A percentile compares a stretch with the other conserved stretches of the same genome.
These are phyloP conservation scores for Trissolcus basalis DNA, from an alignment of 1,140 invertebrate species.

Conservation along the genomic window DNA sequence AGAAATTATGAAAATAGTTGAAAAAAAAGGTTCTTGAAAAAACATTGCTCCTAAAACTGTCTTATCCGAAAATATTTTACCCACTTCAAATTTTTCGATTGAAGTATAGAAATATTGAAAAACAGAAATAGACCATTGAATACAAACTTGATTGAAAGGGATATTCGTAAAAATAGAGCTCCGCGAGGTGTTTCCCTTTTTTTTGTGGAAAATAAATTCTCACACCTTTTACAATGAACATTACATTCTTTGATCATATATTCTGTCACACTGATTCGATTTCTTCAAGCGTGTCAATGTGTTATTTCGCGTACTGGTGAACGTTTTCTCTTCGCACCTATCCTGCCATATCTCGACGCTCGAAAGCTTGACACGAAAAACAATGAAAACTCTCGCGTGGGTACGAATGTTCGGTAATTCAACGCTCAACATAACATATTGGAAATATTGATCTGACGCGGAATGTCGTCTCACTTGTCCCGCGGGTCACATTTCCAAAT, in stretches of 20 bases:
- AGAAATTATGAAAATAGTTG: too few relatives aligned
- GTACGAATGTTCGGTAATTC: slow-evolving; percentile 51
- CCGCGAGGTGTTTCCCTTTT: too few relatives aligned
- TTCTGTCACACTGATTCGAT: slow-evolving; percentile 38
- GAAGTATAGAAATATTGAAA: too few relatives aligned
- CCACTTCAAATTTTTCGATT: too few relatives aligned
- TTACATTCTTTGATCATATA: slow-evolving; percentile 36
- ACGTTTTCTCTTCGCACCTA: slow-evolving; percentile 36
- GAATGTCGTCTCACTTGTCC: slow-evolving; percentile 50
- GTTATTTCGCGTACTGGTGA: slow-evolving; percentile 43
- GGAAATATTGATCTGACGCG: slow-evolving; percentile 53
- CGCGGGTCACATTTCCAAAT: slow-evolving; percentile 57
- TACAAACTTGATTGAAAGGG: too few relatives aligned
- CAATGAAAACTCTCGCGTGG: slow-evolving; percentile 54
- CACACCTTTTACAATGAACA: slow-evolving; percentile 7
- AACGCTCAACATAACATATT: slow-evolving; percentile 53
- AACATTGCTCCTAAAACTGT: too few relatives aligned
- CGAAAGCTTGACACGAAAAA: slow-evolving; percentile 53
- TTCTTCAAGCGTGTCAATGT: slow-evolving; percentile 28
- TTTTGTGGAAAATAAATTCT: too few relatives aligned
- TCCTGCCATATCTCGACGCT: slow-evolving; percentile 32
- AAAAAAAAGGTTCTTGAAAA: too few relatives aligned
- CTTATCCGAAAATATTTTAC: too few relatives aligned
- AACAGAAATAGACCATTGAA: too few relatives aligned
- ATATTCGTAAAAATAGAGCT: too few relatives aligned